These are phyloP conservation scores for Paracentrotus lividus DNA, from an alignment of 53 echinoderm and acorn worm species.

Conservation along the genomic window DNA sequence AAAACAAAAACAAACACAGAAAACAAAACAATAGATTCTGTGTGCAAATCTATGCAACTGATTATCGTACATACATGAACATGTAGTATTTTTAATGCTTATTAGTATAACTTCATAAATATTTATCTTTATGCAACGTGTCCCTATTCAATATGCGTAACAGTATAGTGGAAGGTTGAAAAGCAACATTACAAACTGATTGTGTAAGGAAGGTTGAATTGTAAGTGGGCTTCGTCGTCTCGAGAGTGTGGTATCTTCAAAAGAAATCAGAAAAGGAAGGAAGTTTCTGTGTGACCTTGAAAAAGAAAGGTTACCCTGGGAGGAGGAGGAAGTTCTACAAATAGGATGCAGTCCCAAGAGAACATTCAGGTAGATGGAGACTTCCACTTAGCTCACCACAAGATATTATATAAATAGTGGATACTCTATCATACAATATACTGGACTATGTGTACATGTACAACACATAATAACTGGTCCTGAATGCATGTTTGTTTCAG, in stretches of 20 bases:
- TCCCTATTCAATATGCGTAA: too few relatives aligned
- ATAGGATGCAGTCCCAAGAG: slow-evolving; percentile 14
- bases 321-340: slow-evolving; percentile 42
- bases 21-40: neutral
- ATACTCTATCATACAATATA: too few relatives aligned
- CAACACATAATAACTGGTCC: too few relatives aligned
- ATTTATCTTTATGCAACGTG: too few relatives aligned
- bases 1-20: neutral
- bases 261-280: slow-evolving; percentile 45
- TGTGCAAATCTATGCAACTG: too few relatives aligned
- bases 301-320: slow-evolving; percentile 19
- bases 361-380: neutral
- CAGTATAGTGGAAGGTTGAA: too few relatives aligned
- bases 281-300: slow-evolving; percentile 16
- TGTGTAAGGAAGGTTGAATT: slow-evolving; percentile 8
- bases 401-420: too few relatives aligned
- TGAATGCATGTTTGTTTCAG: too few relatives aligned
- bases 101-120: too few relatives aligned
- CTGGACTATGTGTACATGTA: too few relatives aligned
- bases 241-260: neutral
- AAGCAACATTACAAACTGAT: neutral
- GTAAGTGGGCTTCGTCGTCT: slow-evolving; percentile 19
- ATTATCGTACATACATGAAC: too few relatives aligned
- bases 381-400: slow-evolving; percentile 6
- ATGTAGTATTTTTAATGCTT: too few relatives aligned